Evolutionary conservation across 2,888 invertebrate species (phyloP).

Genomic region (Rutpela maculata): DNA sequence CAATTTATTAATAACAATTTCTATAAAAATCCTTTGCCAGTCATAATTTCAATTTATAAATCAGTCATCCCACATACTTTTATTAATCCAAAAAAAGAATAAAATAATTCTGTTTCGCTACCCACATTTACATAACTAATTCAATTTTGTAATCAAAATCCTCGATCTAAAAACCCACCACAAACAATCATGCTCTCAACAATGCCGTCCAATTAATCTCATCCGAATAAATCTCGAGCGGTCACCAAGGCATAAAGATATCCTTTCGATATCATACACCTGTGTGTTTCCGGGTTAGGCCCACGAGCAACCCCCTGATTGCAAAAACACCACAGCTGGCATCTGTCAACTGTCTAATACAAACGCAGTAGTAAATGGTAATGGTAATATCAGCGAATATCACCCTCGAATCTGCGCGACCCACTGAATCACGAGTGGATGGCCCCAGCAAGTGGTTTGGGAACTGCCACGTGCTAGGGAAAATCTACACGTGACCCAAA

Average conservation of each 20-base stretch:
- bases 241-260: constrained; percentile 67
- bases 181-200: constrained; percentile 54
- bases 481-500: constrained; percentile 69
- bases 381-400: constrained; percentile 39
- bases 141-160: constrained; percentile 55
- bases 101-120: constrained; percentile 1
- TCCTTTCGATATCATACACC: constrained; percentile 64
- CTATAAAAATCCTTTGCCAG: background rate
- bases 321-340: constrained; percentile 41
- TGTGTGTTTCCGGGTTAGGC: constrained; percentile 62
- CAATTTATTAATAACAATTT: too few relatives aligned
- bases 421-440: constrained; percentile 39
- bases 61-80: background rate
- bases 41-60: background rate
- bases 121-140: constrained; percentile 52
- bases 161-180: constrained; percentile 53
- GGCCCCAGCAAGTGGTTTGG: constrained; percentile 67
- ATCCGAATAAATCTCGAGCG: constrained; percentile 59
- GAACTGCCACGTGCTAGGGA: constrained; percentile 73
- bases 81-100: background rate
- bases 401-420: constrained; percentile 39
- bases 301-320: constrained; percentile 35
- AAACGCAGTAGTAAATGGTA: constrained; percentile 35
- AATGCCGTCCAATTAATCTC: constrained; percentile 53
- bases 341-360: constrained; percentile 52